Conservation (phyloP, 2,888 invertebrate genomes). For the Parnassius smintheus region DNA sequence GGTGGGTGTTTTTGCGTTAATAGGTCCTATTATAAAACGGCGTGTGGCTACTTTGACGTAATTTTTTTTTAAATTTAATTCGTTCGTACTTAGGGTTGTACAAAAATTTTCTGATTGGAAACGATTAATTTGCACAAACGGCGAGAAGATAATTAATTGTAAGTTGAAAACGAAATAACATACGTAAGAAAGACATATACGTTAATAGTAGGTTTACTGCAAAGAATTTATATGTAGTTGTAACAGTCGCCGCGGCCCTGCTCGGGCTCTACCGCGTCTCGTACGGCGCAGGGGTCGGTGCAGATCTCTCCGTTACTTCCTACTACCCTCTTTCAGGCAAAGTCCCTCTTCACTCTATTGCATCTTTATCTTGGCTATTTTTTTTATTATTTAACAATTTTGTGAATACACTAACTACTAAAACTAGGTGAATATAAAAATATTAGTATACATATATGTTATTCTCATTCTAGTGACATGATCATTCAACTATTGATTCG, state of each 20-base stretch:
- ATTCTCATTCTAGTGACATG: too few species aligned
- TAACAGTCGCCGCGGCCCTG: conserved; percentile 39
- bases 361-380: too few species aligned
- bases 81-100: conserved; percentile 44
- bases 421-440: too few species aligned
- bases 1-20: conserved; percentile 40
- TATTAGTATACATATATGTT: too few species aligned
- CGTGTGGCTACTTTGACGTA: conserved; percentile 29
- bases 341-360: too few species aligned
- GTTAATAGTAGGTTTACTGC: conserved; percentile 75
- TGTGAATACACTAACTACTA: too few species aligned
- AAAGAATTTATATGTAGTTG: conserved; percentile 70
- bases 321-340: too few species aligned
- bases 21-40: conserved; percentile 30
- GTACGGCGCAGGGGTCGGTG: too few species aligned
- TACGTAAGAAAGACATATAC: conserved; percentile 82
- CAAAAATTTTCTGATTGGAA: conserved; percentile 48
- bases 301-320: too few species aligned
- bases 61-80: conserved; percentile 4
- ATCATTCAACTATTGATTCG: too few species aligned
- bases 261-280: neutral
- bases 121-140: conserved; percentile 70
- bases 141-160: conserved; percentile 56
- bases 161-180: conserved; percentile 74
- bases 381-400: too few species aligned